Percentiles rank a stretch among this genome's conserved stretches.
These are phyloP conservation scores for Lycaena phlaeas DNA, from an alignment of 2,888 invertebrate species.

Conservation along the genomic window DNA sequence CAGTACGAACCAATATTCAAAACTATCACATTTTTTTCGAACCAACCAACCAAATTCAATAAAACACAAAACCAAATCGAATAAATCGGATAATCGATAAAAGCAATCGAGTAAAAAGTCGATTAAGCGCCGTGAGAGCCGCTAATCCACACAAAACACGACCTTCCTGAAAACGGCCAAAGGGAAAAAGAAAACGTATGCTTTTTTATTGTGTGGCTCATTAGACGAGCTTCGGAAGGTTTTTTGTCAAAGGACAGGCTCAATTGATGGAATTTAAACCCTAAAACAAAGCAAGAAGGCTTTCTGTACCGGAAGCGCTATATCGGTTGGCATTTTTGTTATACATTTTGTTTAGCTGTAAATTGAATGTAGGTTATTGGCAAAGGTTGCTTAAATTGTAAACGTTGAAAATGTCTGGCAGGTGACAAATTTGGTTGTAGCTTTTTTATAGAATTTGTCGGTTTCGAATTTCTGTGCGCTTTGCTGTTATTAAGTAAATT, in stretches of 20 bases:
- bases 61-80: too few relatives aligned
- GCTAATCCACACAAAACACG: slow-evolving; percentile 21
- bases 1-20: too few relatives aligned
- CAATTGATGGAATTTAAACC: slow-evolving; percentile 18
- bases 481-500: too few relatives aligned
- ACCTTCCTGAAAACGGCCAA: slow-evolving; percentile 22
- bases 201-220: slow-evolving; percentile 43
- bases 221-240: slow-evolving; percentile 35
- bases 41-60: too few relatives aligned
- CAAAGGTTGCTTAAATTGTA: slow-evolving; percentile 7
- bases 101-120: slow-evolving; percentile 11
- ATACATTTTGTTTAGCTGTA: slow-evolving; percentile 31
- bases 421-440: slow-evolving; percentile 5
- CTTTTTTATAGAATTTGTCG: neutral
- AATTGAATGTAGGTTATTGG: slow-evolving; percentile 24
- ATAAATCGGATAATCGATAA: slow-evolving; percentile 3
- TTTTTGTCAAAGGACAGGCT: slow-evolving; percentile 35
- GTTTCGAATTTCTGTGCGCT: neutral
- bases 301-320: too few relatives aligned
- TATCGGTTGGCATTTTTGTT: slow-evolving; percentile 32
- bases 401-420: too few relatives aligned
- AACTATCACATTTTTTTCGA: too few relatives aligned
- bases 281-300: slow-evolving; percentile 17
- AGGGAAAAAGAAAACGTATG: slow-evolving; percentile 28
- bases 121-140: slow-evolving; percentile 17